Evolutionary conservation across 2,797 vertebrate genomes (phyloP).

Genomic region (Spheniscus humboldti): DNA sequence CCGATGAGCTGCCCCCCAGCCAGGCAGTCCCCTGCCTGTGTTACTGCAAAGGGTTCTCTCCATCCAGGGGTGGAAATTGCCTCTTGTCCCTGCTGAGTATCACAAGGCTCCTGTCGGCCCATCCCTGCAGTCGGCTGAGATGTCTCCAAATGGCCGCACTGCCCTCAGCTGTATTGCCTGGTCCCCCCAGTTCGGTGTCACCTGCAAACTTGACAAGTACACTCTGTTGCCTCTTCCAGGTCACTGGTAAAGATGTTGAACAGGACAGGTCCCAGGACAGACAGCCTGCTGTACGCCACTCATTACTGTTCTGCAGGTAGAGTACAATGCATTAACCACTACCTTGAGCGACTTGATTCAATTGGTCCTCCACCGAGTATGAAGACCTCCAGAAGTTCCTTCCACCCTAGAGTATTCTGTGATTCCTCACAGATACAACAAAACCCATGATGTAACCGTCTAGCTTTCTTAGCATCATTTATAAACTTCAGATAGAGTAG

Average conservation of each 20-base stretch:
- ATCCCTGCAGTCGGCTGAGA: not conserved
- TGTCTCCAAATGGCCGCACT: not conserved
- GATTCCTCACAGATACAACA: not conserved
- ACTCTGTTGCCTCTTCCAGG: not conserved
- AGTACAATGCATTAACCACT: not conserved
- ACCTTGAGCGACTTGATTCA: not conserved
- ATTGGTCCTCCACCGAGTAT: fast-evolving
- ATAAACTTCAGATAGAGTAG: not conserved
- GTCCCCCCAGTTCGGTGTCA: not conserved
- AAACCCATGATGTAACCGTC: not conserved
- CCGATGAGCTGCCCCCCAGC: not conserved
- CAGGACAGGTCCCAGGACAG: not conserved
- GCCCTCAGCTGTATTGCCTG: not conserved
- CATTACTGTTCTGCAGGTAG: not conserved
- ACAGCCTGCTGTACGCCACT: no score
- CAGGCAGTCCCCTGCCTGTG: not conserved
- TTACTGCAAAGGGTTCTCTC: not conserved
- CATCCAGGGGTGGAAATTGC: not conserved
- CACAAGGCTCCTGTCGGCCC: not conserved
- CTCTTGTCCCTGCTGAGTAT: not conserved
- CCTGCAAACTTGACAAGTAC: not conserved
- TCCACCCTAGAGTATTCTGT: not conserved
- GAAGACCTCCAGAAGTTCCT: not conserved
- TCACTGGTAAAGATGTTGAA: not conserved
- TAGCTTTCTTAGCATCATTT: not conserved